Base-by-base conservation (phyloP, 2,113 vertebrate genomes). In the Ptychochromis oligacanthus region DNA sequence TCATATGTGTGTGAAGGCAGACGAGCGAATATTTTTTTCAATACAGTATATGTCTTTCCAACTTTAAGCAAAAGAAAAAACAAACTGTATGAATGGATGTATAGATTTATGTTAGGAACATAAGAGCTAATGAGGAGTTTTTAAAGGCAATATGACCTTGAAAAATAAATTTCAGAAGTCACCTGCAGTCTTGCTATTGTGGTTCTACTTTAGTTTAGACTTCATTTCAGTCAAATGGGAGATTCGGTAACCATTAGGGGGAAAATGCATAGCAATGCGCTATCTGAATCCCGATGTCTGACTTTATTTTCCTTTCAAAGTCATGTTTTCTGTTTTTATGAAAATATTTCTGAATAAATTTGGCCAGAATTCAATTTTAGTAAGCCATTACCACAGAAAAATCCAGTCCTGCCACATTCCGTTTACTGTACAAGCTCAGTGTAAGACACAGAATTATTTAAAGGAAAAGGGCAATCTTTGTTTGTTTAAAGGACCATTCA, bases 211-310 rank as follows among this genome's bases (percentile, higher is more conserved):
- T 12, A 79, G 12, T 78, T 84, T 55, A 54, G 18, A 89, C 34
- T 60, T 56, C 57, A 81, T 85, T 79, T 81, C 38, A 72, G 55
- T 77, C 61, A 34, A 70, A 80, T 79, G 59, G 7, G 55, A 52
- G 28, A 86, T 80, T 43, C 76, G 34, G 78, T 61, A 52, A 54
- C 57, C 58, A 84, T 36, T 17, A n/a, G 22, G 62, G n/a, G 70
- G 59, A 79, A 80, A 58, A 86, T 38, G 65, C 57, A 74, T 40
- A 31, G 60, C 26, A 49, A 60, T 62, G 49, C 56, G 24, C 22
- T 7, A 57, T 60, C 5, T 22, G 3, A 87, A 82, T 75, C 36
- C 70, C 75, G 62, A 84, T 88, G 78, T 72, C 59, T 26, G 2
- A 6, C 74, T 79, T 67, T 60, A 65, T 76, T 88, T 57, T 34